These are phyloP conservation scores for Hemicordylus capensis DNA, from an alignment of 2,113 vertebrate species.

Conservation along the genomic window DNA sequence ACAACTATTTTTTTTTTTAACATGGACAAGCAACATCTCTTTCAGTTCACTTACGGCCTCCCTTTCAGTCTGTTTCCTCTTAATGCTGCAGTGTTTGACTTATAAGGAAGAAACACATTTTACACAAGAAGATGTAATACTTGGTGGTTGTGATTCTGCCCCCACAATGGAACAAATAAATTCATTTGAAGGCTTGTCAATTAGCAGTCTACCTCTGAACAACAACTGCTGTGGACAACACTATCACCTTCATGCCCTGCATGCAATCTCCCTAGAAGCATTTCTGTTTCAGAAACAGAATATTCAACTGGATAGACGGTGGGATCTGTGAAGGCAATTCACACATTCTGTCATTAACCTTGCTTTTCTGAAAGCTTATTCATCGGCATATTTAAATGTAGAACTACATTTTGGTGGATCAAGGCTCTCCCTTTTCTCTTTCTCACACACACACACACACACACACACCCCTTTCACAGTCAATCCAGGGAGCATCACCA, in stretches of 20 bases:
- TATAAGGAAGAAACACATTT: neutral
- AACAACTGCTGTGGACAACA: neutral
- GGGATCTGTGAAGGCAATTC: neutral
- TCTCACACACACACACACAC: too few relatives aligned
- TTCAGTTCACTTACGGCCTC: slow-evolving; percentile 18
- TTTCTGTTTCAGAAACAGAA: neutral
- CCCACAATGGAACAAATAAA: neutral
- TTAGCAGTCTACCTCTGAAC: neutral
- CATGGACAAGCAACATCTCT: neutral
- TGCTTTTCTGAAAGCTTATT: neutral
- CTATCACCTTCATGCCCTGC: neutral
- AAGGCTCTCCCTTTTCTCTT: neutral
- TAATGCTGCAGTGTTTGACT: neutral
- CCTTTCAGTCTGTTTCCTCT: neutral
- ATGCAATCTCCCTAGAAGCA: neutral
- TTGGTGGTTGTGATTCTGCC: neutral
- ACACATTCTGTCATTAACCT: neutral
- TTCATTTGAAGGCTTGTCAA: neutral
- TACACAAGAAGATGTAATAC: neutral
- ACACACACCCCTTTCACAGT: neutral
- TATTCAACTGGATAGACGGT: neutral
- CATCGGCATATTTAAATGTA: neutral
- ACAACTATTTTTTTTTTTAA: neutral
- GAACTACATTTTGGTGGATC: neutral
- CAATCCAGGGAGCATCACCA: too few relatives aligned